These are phyloP conservation scores for Ceratoteleas bidentatus DNA, from an alignment of 1,140 invertebrate genomes.

Conservation along the genomic window DNA sequence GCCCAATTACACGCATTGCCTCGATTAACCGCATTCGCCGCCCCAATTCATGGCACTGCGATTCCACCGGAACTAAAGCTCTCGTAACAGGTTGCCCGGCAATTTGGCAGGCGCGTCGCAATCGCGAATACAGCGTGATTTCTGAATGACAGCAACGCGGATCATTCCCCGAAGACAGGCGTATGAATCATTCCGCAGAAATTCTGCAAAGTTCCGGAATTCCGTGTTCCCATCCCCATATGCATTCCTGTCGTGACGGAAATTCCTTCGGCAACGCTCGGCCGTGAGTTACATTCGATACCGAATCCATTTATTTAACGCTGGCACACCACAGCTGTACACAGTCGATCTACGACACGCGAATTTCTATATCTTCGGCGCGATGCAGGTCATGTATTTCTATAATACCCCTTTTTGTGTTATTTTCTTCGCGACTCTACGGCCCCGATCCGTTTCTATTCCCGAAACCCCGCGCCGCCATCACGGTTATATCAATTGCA, in stretches of 20 bases:
- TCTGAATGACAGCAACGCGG: conserved; percentile 49
- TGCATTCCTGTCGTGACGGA: conserved; percentile 65
- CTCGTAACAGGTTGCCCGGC: conserved; percentile 18
- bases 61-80: conserved; percentile 15
- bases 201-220: conserved; percentile 65
- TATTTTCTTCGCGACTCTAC: conserved; percentile 48
- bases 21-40: too few species aligned
- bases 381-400: conserved; percentile 67
- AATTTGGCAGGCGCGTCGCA: conserved; percentile 29
- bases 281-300: conserved; percentile 67
- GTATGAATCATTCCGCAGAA: conserved; percentile 62
- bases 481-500: conserved; percentile 53
- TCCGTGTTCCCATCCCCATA: conserved; percentile 58
- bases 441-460: conserved; percentile 49
- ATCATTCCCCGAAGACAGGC: conserved; percentile 47
- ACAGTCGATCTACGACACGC: conserved; percentile 61
- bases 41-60: conserved; percentile 2
- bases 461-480: conserved; percentile 3
- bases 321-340: conserved; percentile 60
- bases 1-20: neutral
- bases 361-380: conserved; percentile 63
- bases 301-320: conserved; percentile 67
- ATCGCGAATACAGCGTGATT: conserved; percentile 44
- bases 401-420: conserved; percentile 62
- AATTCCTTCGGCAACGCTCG: conserved; percentile 61